These are phyloP conservation scores for Promerops cafer DNA, from an alignment of 2,113 vertebrate species.

Conservation along the genomic window DNA sequence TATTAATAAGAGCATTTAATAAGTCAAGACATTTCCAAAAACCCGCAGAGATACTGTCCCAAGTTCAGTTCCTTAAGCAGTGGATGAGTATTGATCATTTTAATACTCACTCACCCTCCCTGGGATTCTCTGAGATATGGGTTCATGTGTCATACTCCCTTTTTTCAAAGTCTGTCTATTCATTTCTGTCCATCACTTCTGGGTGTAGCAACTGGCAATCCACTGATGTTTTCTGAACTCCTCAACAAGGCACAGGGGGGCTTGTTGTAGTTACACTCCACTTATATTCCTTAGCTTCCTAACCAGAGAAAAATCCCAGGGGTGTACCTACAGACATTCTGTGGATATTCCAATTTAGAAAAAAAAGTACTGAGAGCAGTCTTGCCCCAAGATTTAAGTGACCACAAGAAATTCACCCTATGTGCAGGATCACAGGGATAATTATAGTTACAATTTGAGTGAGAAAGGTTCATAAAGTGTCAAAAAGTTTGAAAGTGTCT, in stretches of 20 bases:
- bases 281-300: not conserved
- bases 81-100: not conserved
- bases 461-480: not conserved
- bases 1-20: not conserved
- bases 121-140: not conserved
- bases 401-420: not conserved
- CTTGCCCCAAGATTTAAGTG: not conserved
- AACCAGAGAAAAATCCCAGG: not conserved
- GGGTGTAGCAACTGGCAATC: not conserved
- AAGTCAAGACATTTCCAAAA: not conserved
- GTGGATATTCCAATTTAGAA: not conserved
- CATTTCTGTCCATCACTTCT: not conserved
- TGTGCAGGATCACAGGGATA: not conserved
- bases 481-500: not conserved
- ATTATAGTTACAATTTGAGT: not conserved
- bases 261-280: not conserved
- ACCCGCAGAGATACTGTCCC: not conserved
- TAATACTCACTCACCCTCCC: not conserved
- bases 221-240: not conserved
- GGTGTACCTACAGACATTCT: not conserved
- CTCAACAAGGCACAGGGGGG: not conserved
- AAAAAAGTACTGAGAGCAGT: not conserved
- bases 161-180: not conserved
- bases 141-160: not conserved
- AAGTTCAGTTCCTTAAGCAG: not conserved